These are phyloP conservation scores for Adrianichthys oophorus DNA, from an alignment of 2,797 vertebrate genomes.

Conservation along the genomic window DNA sequence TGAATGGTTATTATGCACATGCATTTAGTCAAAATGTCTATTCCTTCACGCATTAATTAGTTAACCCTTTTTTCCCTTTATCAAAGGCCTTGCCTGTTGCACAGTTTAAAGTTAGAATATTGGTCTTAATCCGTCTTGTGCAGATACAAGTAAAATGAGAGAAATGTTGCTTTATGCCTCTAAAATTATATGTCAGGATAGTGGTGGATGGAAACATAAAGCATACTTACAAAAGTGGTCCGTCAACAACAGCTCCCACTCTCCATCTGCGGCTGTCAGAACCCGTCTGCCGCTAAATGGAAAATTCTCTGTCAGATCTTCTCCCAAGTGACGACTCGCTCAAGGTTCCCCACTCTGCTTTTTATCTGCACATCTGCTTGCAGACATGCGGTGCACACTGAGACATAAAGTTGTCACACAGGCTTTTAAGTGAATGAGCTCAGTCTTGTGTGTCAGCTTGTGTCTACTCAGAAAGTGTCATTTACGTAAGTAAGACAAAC, in stretches of 20 bases:
- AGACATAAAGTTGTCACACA: constrained; percentile 20
- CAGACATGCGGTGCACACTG: constrained; percentile 32
- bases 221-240: constrained; percentile 4
- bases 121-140: no score
- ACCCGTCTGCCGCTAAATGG: constrained; percentile 42
- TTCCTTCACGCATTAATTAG: no score
- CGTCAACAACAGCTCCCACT: constrained; percentile 34
- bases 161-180: background rate
- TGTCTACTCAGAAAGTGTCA: constrained; percentile 15
- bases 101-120: no score
- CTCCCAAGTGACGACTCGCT: constrained; percentile 39
- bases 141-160: background rate
- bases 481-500: constrained; percentile 2
- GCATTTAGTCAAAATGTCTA: no score
- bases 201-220: constrained; percentile 14
- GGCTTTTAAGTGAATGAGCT: constrained; percentile 24
- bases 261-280: constrained; percentile 32
- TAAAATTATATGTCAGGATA: constrained; percentile 11
- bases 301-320: constrained; percentile 43
- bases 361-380: constrained; percentile 41
- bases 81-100: no score
- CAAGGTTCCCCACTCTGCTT: constrained; percentile 21
- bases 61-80: no score
- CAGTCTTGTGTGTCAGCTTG: constrained; percentile 9
- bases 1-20: no score